Evolutionary conservation across 1,140 invertebrate genomes (phyloP).

Genomic region (Drosophila orena): DNA sequence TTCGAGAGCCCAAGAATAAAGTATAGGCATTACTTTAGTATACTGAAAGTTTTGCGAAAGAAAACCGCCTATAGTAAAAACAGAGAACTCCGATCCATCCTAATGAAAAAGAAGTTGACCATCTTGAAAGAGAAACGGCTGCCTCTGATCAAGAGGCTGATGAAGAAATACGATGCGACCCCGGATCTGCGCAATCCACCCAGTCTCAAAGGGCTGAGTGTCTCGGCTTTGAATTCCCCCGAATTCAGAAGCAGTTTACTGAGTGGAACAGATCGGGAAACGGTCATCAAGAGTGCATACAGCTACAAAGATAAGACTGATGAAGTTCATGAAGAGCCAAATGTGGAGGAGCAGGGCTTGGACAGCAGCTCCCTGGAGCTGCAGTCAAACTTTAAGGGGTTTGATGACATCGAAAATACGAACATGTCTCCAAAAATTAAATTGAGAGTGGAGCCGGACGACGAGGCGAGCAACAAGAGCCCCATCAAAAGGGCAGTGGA

Average conservation of each 20-base stretch:
- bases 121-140: conserved; percentile 53
- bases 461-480: background rate
- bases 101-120: conserved; percentile 42
- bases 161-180: conserved; percentile 44
- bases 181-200: conserved; percentile 22
- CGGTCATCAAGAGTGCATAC: conserved; percentile 66
- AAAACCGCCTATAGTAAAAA: conserved; percentile 21
- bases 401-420: conserved; percentile 67
- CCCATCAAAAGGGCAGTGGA: background rate
- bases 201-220: conserved; percentile 56
- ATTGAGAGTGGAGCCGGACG: conserved; percentile 22
- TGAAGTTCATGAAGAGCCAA: background rate
- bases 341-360: conserved; percentile 1
- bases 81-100: conserved; percentile 28
- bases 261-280: conserved; percentile 41
- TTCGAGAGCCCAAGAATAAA: conserved; percentile 72
- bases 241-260: conserved; percentile 42
- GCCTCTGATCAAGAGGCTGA: conserved; percentile 67
- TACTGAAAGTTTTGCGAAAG: conserved; percentile 44
- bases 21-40: conserved; percentile 64
- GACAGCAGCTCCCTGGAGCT: conserved; percentile 53
- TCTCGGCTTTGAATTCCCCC: conserved; percentile 40
- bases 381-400: conserved; percentile 60
- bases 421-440: conserved; percentile 58
- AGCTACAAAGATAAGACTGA: conserved; percentile 45